A percentile compares a stretch with the other conserved stretches of the same genome.
These are phyloP conservation scores for Spinus pinus DNA, from an alignment of 2,797 vertebrate genomes.

Conservation along the genomic window DNA sequence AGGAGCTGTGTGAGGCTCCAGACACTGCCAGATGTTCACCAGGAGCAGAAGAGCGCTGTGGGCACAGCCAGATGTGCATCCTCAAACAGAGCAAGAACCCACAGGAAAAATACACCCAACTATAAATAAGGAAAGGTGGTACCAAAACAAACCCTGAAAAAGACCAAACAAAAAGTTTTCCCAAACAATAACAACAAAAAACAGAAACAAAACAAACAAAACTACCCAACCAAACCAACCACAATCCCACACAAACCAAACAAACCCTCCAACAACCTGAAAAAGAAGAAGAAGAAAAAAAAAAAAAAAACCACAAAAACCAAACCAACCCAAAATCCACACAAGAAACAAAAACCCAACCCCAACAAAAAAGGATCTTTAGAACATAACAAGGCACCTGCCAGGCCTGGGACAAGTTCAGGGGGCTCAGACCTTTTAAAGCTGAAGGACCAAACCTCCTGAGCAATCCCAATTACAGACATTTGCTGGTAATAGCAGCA, in stretches of 20 bases:
- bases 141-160: background rate
- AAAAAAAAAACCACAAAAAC: accelerated
- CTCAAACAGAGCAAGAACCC: background rate
- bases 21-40: background rate
- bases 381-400: background rate
- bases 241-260: background rate
- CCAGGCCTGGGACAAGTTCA: accelerated
- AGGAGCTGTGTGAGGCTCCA: background rate
- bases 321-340: background rate
- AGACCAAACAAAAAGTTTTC: background rate
- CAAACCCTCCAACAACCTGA: accelerated
- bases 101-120: accelerated
- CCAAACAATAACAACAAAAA: background rate
- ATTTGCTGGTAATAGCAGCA: background rate
- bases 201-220: background rate
- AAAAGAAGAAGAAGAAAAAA: background rate
- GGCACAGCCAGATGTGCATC: background rate
- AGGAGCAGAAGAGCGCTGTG: background rate
- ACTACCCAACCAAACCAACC: background rate
- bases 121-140: background rate
- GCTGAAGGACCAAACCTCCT: background rate
- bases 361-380: accelerated
- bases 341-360: background rate
- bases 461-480: accelerated
- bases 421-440: background rate